phyloP scores from a whole-genome alignment of 2,797 vertebrate genomes.

The Thunnus albacares region DNA sequence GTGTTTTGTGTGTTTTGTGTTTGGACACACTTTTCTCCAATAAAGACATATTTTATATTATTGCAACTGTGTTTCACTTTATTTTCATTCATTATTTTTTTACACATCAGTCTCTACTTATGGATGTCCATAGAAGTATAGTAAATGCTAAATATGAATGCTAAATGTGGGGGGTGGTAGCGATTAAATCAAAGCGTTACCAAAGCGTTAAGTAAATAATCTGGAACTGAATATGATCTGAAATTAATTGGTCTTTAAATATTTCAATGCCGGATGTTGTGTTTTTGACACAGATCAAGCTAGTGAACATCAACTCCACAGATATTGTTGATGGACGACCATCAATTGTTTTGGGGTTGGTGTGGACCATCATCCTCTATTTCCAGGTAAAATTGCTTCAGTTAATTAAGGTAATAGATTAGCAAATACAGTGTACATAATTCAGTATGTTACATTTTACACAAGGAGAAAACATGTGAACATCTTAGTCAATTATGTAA shows the following conservation, averaged over 20 bases:
- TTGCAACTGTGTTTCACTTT: no score
- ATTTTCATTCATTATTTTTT: no score
- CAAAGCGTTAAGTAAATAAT: background rate
- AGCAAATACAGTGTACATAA: background rate
- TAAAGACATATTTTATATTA: no score
- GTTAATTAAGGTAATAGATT: background rate
- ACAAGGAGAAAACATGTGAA: background rate
- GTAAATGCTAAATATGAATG: no score
- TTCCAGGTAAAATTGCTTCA: constrained; percentile 90
- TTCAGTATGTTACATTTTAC: no score
- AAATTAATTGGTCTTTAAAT: background rate
- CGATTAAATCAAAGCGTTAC: no score
- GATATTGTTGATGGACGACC: constrained; percentile 97
- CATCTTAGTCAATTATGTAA: background rate
- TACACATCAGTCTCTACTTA: no score
- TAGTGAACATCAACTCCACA: constrained; percentile 98
- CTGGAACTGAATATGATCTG: constrained; percentile 1
- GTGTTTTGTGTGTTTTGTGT: background rate
- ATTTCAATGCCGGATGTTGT: constrained; percentile 32
- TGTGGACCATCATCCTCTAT: constrained; percentile 99
- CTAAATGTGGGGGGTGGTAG: no score
- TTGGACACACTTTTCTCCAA: no score
- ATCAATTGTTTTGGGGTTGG: constrained; percentile 94
- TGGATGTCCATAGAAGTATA: no score
- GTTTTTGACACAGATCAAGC: constrained; percentile 90